These are phyloP conservation scores for Lethenteron reissneri DNA, from an alignment of 2,113 vertebrate genomes.

Conservation along the genomic window DNA sequence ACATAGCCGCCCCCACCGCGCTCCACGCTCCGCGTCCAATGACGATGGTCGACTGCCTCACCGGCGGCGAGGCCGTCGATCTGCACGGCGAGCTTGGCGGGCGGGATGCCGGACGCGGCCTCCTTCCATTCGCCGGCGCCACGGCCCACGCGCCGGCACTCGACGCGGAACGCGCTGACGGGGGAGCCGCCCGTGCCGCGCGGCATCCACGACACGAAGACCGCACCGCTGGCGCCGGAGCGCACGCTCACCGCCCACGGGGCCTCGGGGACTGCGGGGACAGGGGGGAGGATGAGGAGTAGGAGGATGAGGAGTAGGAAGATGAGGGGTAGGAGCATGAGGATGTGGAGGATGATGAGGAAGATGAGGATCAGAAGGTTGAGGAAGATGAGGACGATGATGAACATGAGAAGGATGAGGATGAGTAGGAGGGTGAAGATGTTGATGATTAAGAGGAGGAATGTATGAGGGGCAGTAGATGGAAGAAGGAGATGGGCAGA, in stretches of 20 bases:
- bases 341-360: no score
- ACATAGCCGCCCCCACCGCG: no score
- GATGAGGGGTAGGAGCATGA: no score
- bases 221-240: slow-evolving; percentile 58
- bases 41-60: slow-evolving; percentile 16
- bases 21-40: no score
- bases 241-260: slow-evolving; percentile 78
- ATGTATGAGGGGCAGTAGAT: no score
- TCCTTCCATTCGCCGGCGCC: slow-evolving; percentile 45
- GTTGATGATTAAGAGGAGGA: no score
- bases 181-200: slow-evolving; percentile 84
- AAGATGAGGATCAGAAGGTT: no score
- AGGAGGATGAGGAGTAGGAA: no score
- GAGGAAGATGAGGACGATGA: no score
- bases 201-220: slow-evolving; percentile 90
- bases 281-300: not conserved
- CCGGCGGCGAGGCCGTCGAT: slow-evolving; percentile 69
- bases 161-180: slow-evolving; percentile 77
- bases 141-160: slow-evolving; percentile 39
- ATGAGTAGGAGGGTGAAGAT: no score
- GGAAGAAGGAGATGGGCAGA: no score
- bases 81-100: slow-evolving; percentile 85
- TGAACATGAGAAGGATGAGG: no score
- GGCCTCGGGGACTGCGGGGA: slow-evolving; percentile 53
- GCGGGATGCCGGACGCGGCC: slow-evolving; percentile 69